Evolutionary conservation across 2,888 invertebrate species (phyloP).

Genomic region (Pachydiplax longipennis): DNA sequence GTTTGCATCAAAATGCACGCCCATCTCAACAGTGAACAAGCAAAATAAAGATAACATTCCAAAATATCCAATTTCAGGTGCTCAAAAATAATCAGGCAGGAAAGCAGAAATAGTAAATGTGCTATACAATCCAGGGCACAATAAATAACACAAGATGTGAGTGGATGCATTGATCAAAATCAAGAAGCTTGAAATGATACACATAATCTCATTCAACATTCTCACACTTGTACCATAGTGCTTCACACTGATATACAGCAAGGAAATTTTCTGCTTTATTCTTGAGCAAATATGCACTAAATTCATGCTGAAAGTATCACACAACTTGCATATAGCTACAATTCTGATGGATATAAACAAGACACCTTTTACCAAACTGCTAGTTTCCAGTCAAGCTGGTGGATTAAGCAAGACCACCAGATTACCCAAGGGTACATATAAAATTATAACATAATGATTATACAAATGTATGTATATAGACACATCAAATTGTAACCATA

Average conservation of each 20-base stretch:
- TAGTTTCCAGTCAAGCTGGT: neutral
- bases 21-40: slow-evolving; percentile 10
- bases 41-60: neutral
- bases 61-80: neutral
- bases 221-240: neutral
- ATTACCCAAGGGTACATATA: neutral
- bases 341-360: neutral
- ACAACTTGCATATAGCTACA: neutral
- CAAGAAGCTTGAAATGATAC: neutral
- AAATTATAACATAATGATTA: neutral
- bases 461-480: neutral
- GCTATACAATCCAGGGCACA: neutral
- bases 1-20: neutral
- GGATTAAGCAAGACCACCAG: neutral
- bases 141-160: neutral
- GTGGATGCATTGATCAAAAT: neutral
- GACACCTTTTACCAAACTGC: neutral
- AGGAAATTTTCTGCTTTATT: neutral
- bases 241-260: neutral
- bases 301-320: neutral
- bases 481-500: neutral
- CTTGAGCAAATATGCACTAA: neutral
- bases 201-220: neutral
- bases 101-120: slow-evolving; percentile 3
- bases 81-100: neutral